Conservation (phyloP, 2,113 vertebrate species). For the Acinonyx jubatus region DNA sequence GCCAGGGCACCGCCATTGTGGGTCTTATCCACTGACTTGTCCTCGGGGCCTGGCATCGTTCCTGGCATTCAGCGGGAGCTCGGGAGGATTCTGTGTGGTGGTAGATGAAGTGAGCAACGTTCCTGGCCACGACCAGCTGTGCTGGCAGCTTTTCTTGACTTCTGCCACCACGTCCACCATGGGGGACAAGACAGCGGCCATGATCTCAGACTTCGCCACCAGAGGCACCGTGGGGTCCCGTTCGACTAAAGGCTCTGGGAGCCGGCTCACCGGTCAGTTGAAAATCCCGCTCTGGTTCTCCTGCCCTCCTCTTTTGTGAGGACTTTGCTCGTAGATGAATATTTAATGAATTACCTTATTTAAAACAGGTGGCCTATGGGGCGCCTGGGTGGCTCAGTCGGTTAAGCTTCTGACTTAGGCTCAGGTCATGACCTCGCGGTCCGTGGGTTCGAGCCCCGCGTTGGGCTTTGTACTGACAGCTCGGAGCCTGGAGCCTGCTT, state of each 20-base stretch:
- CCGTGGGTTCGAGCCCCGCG: too few species aligned
- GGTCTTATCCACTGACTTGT: not conserved
- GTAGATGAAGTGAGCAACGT: not conserved
- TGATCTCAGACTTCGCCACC: not conserved
- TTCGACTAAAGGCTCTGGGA: not conserved
- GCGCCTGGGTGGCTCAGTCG: too few species aligned
- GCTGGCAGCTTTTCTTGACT: not conserved
- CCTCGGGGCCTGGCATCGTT: not conserved
- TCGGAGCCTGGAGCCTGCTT: too few species aligned
- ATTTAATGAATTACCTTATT: not conserved
- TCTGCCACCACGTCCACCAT: not conserved
- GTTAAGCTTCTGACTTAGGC: too few species aligned
- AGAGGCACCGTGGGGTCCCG: fast-evolving
- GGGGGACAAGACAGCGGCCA: not conserved
- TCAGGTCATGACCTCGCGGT: too few species aligned
- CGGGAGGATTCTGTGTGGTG: not conserved
- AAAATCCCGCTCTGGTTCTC: not conserved
- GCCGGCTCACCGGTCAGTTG: not conserved
- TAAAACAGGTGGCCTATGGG: not conserved
- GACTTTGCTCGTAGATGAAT: not conserved
- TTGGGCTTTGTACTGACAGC: too few species aligned
- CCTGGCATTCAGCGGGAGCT: not conserved
- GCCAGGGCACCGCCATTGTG: not conserved
- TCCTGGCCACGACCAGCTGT: not conserved
- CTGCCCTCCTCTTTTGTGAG: not conserved